Conservation (phyloP, 1,140 invertebrate genomes). For the Chionoecetes opilio region DNA sequence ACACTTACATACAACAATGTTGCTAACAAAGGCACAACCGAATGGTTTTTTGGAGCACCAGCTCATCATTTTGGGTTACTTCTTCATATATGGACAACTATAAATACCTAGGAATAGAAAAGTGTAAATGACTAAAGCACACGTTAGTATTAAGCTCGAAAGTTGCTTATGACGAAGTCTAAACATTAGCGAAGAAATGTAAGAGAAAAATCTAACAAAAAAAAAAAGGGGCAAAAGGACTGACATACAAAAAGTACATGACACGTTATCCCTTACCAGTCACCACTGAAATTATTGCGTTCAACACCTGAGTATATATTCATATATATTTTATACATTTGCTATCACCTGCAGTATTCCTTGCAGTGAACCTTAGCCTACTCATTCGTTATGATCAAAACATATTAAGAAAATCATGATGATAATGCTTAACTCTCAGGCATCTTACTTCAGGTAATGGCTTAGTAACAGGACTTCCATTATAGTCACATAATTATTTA, state of each 20-base stretch:
- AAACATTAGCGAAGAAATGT: slow-evolving; percentile 51
- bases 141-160: slow-evolving; percentile 75
- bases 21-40: slow-evolving; percentile 73
- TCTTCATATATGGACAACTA: slow-evolving; percentile 55
- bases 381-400: not conserved
- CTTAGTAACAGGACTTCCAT: not conserved
- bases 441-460: not conserved
- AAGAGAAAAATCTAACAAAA: slow-evolving; percentile 39
- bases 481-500: slow-evolving; percentile 41
- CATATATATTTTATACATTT: not conserved
- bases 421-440: slow-evolving; percentile 39
- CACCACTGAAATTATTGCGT: slow-evolving; percentile 46
- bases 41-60: slow-evolving; percentile 59
- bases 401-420: not conserved
- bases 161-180: slow-evolving; percentile 55
- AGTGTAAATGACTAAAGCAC: slow-evolving; percentile 70
- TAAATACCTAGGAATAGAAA: slow-evolving; percentile 77
- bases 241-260: slow-evolving; percentile 55
- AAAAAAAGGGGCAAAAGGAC: not conserved
- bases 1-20: slow-evolving; percentile 71
- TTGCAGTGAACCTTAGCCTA: slow-evolving; percentile 8
- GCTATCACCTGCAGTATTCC: not conserved
- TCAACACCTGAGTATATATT: slow-evolving; percentile 38
- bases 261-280: slow-evolving; percentile 64
- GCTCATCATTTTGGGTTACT: slow-evolving; percentile 18